Evolutionary conservation across 2,797 vertebrate genomes (phyloP).

Genomic region (Xenentodon cancila): DNA sequence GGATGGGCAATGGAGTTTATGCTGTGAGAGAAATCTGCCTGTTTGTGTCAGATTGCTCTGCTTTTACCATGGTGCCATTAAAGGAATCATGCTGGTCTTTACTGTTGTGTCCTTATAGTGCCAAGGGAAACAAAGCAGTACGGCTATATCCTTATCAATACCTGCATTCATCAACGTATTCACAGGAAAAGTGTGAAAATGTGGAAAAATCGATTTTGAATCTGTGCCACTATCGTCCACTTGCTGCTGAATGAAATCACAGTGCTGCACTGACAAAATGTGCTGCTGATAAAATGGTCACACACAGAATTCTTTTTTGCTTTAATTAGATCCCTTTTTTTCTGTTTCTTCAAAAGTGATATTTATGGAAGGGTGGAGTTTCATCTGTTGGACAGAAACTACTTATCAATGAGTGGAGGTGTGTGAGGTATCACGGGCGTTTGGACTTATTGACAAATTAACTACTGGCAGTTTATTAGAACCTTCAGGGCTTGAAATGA

Average conservation of each 20-base stretch:
- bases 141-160: neutral
- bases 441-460: slow-evolving; percentile 31
- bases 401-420: slow-evolving; percentile 22
- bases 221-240: slow-evolving; percentile 12
- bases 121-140: too few relatives aligned
- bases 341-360: slow-evolving; percentile 10
- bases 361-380: slow-evolving; percentile 9
- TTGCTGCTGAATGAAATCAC: slow-evolving; percentile 29
- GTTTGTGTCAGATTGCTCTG: too few relatives aligned
- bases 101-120: too few relatives aligned
- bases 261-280: slow-evolving; percentile 17
- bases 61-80: too few relatives aligned
- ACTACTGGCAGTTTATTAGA: slow-evolving; percentile 13
- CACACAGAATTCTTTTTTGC: slow-evolving; percentile 14
- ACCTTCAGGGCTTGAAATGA: slow-evolving; percentile 11
- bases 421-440: slow-evolving; percentile 14
- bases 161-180: slow-evolving; percentile 5
- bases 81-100: too few relatives aligned
- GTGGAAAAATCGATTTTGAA: slow-evolving; percentile 34
- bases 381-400: slow-evolving; percentile 19
- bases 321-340: slow-evolving; percentile 18
- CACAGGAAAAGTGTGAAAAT: slow-evolving; percentile 33
- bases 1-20: neutral
- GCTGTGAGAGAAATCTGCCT: too few relatives aligned
- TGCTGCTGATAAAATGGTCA: slow-evolving; percentile 6